These are phyloP conservation scores for Horisme vitalbata DNA, from an alignment of 2,888 invertebrate genomes.

Conservation along the genomic window DNA sequence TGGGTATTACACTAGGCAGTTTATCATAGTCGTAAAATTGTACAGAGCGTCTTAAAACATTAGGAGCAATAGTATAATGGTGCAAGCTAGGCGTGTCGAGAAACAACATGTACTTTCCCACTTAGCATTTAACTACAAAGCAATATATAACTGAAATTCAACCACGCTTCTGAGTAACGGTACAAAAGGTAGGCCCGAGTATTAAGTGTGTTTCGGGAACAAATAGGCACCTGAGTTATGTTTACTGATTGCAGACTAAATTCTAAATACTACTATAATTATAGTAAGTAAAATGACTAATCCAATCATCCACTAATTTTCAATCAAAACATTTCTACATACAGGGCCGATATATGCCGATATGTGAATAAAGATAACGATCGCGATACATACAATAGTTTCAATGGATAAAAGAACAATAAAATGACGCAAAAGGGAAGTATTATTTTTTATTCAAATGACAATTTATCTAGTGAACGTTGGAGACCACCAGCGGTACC, in stretches of 20 bases:
- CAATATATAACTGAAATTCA: background rate
- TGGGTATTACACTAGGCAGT: slow-evolving; percentile 28
- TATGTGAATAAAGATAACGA: slow-evolving; percentile 25
- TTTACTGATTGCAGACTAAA: too few relatives aligned
- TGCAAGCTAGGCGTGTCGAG: slow-evolving; percentile 5
- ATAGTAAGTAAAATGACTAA: background rate
- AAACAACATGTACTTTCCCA: background rate
- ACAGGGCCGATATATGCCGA: slow-evolving; percentile 18
- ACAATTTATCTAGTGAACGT: slow-evolving; percentile 23
- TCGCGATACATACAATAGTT: slow-evolving; percentile 20
- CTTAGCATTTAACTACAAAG: background rate
- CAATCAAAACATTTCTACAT: background rate
- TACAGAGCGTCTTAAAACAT: slow-evolving; percentile 20
- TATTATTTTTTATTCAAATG: slow-evolving; percentile 26
- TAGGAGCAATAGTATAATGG: slow-evolving; percentile 16
- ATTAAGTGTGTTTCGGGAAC: too few relatives aligned
- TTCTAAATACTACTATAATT: background rate
- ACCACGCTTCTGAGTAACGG: too few relatives aligned
- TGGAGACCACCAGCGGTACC: slow-evolving; percentile 22
- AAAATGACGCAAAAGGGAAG: slow-evolving; percentile 25
- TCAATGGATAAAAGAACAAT: slow-evolving; percentile 24
- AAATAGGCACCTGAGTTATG: too few relatives aligned
- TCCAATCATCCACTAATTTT: background rate
- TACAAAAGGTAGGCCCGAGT: too few relatives aligned
- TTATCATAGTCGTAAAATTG: slow-evolving; percentile 39